phyloP scores from a whole-genome alignment of 2,888 invertebrate species.

The Chymomyza procnemis region DNA sequence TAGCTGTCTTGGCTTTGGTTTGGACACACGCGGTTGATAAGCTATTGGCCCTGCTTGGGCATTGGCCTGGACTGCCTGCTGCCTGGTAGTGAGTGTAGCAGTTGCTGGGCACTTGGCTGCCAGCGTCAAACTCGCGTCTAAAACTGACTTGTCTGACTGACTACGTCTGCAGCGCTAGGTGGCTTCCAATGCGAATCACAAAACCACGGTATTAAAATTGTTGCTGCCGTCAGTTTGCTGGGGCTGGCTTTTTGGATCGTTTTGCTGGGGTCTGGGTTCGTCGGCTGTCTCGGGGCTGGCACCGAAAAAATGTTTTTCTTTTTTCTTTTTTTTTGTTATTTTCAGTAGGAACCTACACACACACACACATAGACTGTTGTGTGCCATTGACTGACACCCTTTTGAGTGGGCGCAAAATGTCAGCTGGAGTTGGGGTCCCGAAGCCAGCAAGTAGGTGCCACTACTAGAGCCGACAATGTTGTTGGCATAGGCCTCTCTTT shows the following conservation, averaged over 20 bases:
- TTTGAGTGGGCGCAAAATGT: neutral
- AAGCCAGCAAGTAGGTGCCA: neutral
- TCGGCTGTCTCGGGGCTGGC: conserved; percentile 44
- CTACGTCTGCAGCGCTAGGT: conserved; percentile 13
- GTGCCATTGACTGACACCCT: conserved; percentile 4
- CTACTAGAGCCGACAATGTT: neutral
- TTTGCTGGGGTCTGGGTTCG: conserved; percentile 4
- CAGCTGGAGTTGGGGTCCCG: neutral
- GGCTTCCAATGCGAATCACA: conserved; percentile 39
- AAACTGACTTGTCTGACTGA: conserved; percentile 1
- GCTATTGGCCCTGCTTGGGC: neutral
- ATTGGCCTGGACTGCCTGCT: too few relatives aligned
- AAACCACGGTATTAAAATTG: conserved; percentile 47
- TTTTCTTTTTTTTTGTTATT: neutral
- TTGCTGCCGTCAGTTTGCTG: conserved; percentile 27
- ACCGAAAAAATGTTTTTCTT: conserved; percentile 33
- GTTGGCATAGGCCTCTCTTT: neutral
- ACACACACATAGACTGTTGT: conserved; percentile 20
- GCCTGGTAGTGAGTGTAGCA: too few relatives aligned
- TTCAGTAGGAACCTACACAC: conserved; percentile 20
- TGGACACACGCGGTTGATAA: neutral
- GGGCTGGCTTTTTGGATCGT: neutral
- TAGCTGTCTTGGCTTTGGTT: too few relatives aligned
- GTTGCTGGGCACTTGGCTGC: conserved; percentile 27
- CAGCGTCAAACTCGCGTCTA: conserved; percentile 34